These are phyloP conservation scores for Tyria jacobaeae DNA, from an alignment of 2,888 invertebrate genomes.

Conservation along the genomic window DNA sequence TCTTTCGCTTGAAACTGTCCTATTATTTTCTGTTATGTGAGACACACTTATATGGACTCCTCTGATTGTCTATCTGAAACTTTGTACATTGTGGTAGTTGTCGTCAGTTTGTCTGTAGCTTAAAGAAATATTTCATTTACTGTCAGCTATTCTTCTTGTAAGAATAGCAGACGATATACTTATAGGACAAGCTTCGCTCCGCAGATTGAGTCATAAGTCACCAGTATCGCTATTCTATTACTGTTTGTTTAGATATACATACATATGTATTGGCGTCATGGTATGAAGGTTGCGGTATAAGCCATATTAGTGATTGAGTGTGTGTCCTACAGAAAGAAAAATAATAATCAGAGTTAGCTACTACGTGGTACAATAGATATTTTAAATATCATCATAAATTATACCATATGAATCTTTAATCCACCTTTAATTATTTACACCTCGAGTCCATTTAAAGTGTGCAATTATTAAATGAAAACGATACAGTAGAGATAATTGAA, in stretches of 20 bases:
- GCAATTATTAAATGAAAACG: no score
- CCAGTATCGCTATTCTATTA: constrained; percentile 1
- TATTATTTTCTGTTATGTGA: no score
- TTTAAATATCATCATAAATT: no score
- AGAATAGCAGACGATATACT: constrained; percentile 27
- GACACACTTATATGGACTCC: neutral
- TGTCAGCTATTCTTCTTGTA: constrained; percentile 14
- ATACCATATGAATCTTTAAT: no score
- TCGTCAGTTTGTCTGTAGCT: neutral
- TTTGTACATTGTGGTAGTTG: neutral
- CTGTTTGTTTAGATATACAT: constrained; percentile 2
- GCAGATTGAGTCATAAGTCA: constrained; percentile 20
- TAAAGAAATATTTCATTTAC: constrained; percentile 6
- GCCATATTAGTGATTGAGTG: constrained; percentile 1
- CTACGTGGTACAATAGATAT: no score
- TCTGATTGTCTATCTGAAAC: neutral
- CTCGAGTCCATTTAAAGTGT: no score
- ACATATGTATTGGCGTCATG: neutral
- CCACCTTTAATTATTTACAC: no score
- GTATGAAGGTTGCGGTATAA: neutral
- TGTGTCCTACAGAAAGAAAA: neutral
- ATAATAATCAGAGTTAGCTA: no score
- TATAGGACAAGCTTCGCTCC: constrained; percentile 20
- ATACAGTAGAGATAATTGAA: no score
- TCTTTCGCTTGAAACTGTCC: no score